Conservation (phyloP, 2,113 vertebrate species). For the Trematomus loennbergii region DNA sequence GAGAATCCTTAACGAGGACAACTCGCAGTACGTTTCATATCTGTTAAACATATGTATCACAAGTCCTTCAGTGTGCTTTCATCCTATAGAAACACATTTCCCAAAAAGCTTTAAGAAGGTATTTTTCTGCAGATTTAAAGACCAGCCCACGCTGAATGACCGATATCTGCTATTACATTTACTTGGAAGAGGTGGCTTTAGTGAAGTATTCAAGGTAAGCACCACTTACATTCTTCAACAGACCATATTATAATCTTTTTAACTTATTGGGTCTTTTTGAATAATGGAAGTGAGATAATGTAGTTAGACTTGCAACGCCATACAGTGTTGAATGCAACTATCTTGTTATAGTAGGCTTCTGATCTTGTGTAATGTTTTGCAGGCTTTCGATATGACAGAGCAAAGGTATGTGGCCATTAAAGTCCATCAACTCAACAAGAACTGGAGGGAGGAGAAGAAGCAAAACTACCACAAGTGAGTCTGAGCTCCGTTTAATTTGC, state of each 20-base stretch:
- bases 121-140: constrained; percentile 90
- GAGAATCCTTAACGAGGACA: constrained; percentile 98
- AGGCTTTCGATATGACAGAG: constrained; percentile 97
- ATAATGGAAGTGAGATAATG: neutral
- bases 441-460: constrained; percentile 98
- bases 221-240: neutral
- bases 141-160: constrained; percentile 96
- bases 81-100: too few species aligned
- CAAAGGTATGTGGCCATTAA: constrained; percentile 97
- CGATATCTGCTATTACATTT: constrained; percentile 94
- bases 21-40: constrained; percentile 89
- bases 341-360: neutral
- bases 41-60: neutral
- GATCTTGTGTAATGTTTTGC: constrained; percentile 8
- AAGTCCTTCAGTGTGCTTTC: neutral
- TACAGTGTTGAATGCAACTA: neutral
- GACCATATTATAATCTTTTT: neutral
- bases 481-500: neutral
- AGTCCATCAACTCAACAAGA: constrained; percentile 99
- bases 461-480: constrained; percentile 96
- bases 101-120: neutral
- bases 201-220: constrained; percentile 96
- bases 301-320: too few species aligned
- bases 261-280: neutral
- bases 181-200: constrained; percentile 96